A percentile compares a stretch with the other conserved stretches of the same genome.
Evolutionary conservation across 2,888 invertebrate species (phyloP).

Genomic region (Gnatocerus cornutus): DNA sequence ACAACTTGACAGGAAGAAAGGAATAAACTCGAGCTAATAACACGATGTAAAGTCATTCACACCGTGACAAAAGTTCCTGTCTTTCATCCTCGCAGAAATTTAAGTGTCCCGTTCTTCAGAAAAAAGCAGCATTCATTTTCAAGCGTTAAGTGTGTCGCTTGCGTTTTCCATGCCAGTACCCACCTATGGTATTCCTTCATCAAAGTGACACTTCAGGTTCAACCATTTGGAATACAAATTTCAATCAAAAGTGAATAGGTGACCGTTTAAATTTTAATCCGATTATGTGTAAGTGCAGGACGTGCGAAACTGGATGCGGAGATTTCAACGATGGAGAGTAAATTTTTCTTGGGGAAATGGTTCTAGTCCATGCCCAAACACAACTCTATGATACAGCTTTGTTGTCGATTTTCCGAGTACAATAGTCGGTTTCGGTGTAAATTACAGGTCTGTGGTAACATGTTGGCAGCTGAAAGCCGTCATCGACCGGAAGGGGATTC

Average conservation of each 20-base stretch:
- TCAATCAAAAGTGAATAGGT: constrained; percentile 52
- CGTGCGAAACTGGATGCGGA: constrained; percentile 19
- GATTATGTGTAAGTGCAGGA: constrained; percentile 52
- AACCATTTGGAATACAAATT: constrained; percentile 61
- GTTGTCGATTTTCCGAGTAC: constrained; percentile 49
- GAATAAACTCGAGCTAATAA: constrained; percentile 2
- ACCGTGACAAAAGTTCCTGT: constrained; percentile 15
- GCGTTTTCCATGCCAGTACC: constrained; percentile 47
- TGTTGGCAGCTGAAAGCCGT: constrained; percentile 62
- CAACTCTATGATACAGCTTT: constrained; percentile 51
- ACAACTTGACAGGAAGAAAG: neutral
- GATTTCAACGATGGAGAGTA: constrained; percentile 9
- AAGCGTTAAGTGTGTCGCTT: constrained; percentile 45
- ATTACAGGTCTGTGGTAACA: constrained; percentile 58
- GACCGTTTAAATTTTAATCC: constrained; percentile 58
- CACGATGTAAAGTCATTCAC: constrained; percentile 16
- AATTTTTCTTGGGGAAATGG: constrained; percentile 27
- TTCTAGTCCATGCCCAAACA: constrained; percentile 56
- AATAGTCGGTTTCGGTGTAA: constrained; percentile 54
- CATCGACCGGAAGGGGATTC: constrained; percentile 66
- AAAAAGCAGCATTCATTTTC: constrained; percentile 24
- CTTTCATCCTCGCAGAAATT: constrained; percentile 18
- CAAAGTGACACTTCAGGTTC: constrained; percentile 60
- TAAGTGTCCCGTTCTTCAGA: constrained; percentile 15
- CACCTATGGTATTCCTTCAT: constrained; percentile 43